Conservation (phyloP, 2,113 vertebrate genomes). For the Pluvianellus socialis region DNA sequence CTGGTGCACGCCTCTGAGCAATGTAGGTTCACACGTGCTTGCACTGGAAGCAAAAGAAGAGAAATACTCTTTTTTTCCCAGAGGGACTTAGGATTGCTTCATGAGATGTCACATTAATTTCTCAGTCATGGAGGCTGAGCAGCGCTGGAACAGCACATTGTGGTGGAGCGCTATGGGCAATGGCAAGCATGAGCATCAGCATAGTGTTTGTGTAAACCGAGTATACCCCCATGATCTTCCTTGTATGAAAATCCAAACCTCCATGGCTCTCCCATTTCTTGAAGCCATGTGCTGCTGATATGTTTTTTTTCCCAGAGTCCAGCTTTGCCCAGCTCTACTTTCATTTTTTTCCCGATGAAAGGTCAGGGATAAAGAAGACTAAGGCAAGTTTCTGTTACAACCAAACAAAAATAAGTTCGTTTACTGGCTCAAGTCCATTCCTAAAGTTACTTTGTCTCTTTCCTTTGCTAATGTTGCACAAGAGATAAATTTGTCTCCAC, state of each 20-base stretch:
- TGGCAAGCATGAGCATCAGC: background rate
- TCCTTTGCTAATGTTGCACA: constrained; percentile 1
- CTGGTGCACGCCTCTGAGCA: background rate
- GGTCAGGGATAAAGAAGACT: background rate
- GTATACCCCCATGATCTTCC: background rate
- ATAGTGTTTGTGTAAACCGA: background rate
- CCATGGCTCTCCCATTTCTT: background rate
- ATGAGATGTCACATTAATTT: background rate
- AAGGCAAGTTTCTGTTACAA: background rate
- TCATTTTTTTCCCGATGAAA: background rate
- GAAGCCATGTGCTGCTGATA: background rate
- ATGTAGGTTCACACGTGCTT: background rate
- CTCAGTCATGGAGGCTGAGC: background rate
- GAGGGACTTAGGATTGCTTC: background rate
- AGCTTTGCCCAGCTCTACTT: background rate
- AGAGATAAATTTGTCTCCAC: constrained; percentile 13
- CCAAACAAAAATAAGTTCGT: background rate
- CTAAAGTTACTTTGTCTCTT: constrained; percentile 13
- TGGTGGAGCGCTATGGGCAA: background rate
- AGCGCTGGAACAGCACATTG: rapidly evolving
- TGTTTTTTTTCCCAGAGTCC: background rate
- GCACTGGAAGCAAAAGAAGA: background rate
- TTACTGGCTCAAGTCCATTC: background rate
- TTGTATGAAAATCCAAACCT: background rate
- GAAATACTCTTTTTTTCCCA: background rate